Conservation (phyloP, 2,113 vertebrate genomes). For the Turnix velox region DNA sequence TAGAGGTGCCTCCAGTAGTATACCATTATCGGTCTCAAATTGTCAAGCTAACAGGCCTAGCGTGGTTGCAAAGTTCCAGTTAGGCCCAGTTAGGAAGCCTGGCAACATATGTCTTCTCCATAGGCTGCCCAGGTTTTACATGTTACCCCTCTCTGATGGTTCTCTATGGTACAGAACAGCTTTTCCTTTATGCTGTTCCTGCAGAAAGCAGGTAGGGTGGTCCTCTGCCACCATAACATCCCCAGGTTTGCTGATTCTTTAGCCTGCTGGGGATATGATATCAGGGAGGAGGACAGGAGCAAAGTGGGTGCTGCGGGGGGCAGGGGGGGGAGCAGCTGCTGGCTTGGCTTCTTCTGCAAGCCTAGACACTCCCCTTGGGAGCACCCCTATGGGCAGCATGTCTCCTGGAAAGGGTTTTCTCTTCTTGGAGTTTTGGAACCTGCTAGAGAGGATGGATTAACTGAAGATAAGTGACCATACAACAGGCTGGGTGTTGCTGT, state of each 20-base stretch:
- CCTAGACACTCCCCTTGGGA: neutral
- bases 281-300: neutral
- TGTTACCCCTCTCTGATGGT: neutral
- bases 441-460: slow-evolving; percentile 3
- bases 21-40: neutral
- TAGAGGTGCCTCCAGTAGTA: neutral
- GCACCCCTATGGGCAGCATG: neutral
- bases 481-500: neutral
- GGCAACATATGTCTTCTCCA: neutral
- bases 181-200: neutral
- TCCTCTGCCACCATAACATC: neutral
- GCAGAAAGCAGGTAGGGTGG: neutral
- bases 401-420: neutral
- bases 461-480: neutral
- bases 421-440: neutral
- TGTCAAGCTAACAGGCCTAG: neutral
- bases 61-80: neutral
- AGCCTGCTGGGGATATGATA: rapidly evolving
- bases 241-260: neutral
- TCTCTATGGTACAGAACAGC: neutral
- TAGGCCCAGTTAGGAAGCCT: neutral
- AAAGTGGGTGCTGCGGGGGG: rapidly evolving
- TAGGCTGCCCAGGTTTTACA: neutral
- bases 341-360: neutral
- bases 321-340: neutral